phyloP scores from a whole-genome alignment of 2,113 vertebrate genomes.

The Prionailurus bengalensis region DNA sequence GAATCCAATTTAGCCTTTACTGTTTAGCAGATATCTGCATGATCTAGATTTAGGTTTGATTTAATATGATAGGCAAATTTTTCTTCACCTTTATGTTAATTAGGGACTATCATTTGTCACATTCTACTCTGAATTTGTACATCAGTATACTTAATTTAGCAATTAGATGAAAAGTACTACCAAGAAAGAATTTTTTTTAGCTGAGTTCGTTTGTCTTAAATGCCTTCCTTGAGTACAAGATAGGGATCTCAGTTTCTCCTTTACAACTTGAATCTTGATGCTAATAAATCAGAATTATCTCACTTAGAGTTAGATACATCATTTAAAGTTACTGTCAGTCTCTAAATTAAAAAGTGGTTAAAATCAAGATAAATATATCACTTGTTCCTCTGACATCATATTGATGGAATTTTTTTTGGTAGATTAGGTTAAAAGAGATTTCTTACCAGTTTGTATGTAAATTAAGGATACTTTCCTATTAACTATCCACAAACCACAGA shows the following conservation, averaged over 20 bases:
- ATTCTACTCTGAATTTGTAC: constrained; percentile 10
- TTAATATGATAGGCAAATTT: constrained; percentile 45
- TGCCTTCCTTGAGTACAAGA: constrained; percentile 26
- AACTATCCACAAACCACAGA: neutral
- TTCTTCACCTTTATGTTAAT: constrained; percentile 8
- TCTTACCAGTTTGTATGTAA: constrained; percentile 5
- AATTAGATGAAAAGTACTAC: constrained; percentile 31
- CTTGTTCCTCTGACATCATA: constrained; percentile 26
- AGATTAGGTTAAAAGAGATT: constrained; percentile 24
- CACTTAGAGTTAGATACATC: neutral
- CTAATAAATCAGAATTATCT: constrained; percentile 5
- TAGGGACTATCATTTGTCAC: constrained; percentile 10
- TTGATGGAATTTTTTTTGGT: neutral
- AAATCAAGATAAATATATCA: neutral
- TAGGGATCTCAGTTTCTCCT: neutral
- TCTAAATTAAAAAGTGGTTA: constrained; percentile 18
- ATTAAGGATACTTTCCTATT: neutral
- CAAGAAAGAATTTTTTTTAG: neutral
- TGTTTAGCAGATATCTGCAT: constrained; percentile 1
- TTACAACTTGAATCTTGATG: neutral
- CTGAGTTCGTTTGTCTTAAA: neutral
- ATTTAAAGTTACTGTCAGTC: neutral
- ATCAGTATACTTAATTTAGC: neutral
- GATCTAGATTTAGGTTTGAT: constrained; percentile 44
- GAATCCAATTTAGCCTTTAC: neutral